Evolutionary conservation across 2,113 vertebrate genomes (phyloP).

Genomic region (Salvelinus fontinalis): DNA sequence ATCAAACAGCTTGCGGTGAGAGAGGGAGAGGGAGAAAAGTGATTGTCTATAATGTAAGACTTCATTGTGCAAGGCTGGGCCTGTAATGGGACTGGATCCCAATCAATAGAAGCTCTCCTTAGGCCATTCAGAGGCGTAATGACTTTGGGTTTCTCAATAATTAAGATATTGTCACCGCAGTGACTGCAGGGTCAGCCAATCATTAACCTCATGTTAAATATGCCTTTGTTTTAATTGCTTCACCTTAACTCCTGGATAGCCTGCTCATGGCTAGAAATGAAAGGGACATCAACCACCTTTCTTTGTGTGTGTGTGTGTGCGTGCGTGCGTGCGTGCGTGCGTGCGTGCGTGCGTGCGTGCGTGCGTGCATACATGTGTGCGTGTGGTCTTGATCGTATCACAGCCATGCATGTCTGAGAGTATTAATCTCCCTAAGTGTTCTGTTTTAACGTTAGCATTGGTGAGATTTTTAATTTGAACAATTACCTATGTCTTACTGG

Average conservation of each 20-base stretch:
- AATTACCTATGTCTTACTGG: not conserved
- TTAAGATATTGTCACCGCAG: conserved; percentile 81
- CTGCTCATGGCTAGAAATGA: conserved; percentile 61
- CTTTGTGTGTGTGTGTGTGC: conserved; percentile 6
- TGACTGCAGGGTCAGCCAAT: conserved; percentile 80
- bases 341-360: conserved; percentile 30
- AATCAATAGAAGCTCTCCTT: conserved; percentile 77
- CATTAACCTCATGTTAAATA: conserved; percentile 82
- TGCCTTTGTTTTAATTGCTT: conserved; percentile 81
- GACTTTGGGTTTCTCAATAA: conserved; percentile 81
- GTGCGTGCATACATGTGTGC: not conserved
- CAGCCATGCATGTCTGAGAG: not conserved
- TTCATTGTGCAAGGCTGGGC: conserved; percentile 57
- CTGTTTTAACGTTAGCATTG: not conserved
- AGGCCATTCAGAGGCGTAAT: conserved; percentile 77
- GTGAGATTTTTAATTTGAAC: not conserved
- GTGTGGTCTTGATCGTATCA: not conserved
- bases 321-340: conserved; percentile 23
- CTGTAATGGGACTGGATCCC: conserved; percentile 76
- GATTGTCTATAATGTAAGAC: conserved; percentile 61
- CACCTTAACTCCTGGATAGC: conserved; percentile 70
- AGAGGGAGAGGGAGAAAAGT: conserved; percentile 22
- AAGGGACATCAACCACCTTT: conserved; percentile 60
- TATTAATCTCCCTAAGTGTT: not conserved
- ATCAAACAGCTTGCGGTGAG: conserved; percentile 54